Base-by-base conservation (phyloP, 2,797 vertebrate species). In the Helarctos malayanus region DNA sequence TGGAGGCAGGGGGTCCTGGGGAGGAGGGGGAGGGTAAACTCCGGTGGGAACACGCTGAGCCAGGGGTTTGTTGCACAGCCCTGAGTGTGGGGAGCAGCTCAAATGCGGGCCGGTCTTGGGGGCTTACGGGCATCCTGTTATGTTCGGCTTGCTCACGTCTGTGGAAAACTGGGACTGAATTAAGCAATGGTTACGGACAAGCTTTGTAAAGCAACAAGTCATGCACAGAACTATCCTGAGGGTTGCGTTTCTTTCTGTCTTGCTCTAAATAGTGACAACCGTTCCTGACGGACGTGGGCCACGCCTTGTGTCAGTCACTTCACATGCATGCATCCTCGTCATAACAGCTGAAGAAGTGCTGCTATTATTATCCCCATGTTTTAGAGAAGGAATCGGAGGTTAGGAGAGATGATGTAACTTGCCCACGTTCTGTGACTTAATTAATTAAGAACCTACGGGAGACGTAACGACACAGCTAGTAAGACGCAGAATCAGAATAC, bases 291-390 rank as follows among this genome's bases (percentile, higher is more conserved):
- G 32, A 41, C 16, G 23, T 0, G 5, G 25, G 75, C 49, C 23
- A 8, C 41, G 7, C 9, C 18, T 45, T 10, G 11, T 45, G 13
- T 7, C 65, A 29, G 52, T 19, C 13, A 1, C 38, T 52, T 54
- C 6, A 9, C 15, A 23, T 35, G 75, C 3, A 1, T 1, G 15
- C 21, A 19, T 16, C 32, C n/a, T 82, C 7, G 0, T 1, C 27
- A 25, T 0, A 32, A 16, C 69, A 41, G 56, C 25, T 4, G 35
- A 65, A 32, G 4, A 13, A 11, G 0, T 18, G 32, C 11, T 47
- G 13, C 21, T n/a, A 41, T 19, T 32, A 52, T 35, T 25, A 54
- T 14, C 15, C 69, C 15, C 27, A 7, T 21, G 41, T 45, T 52
- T 7, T 9, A 47, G 56, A 76, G 27, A 38, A 57, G 49, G 14